These are phyloP conservation scores for Rhagologus leucostigma DNA, from an alignment of 2,113 vertebrate species.

Conservation along the genomic window DNA sequence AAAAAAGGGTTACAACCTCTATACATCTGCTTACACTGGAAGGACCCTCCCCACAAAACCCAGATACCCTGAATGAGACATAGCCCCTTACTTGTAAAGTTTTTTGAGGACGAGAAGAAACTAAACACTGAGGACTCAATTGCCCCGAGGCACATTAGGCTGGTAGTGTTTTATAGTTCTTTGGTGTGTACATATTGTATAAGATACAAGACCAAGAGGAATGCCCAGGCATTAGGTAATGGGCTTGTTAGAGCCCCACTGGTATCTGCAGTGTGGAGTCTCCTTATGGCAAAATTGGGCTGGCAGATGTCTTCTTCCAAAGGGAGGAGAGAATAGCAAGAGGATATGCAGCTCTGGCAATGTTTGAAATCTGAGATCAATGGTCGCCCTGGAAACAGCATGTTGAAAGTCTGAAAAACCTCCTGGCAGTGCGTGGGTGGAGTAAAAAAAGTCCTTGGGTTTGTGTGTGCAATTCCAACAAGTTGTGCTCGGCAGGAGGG, in stretches of 20 bases:
- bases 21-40: background rate
- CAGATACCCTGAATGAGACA: background rate
- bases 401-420: constrained; percentile 7
- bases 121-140: background rate
- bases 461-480: background rate
- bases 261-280: background rate
- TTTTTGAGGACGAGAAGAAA: background rate
- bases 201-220: background rate
- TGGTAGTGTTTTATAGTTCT: background rate
- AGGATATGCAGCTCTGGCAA: background rate
- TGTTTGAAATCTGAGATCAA: constrained; percentile 46
- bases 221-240: background rate
- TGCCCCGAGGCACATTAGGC: background rate
- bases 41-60: background rate
- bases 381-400: constrained; percentile 30
- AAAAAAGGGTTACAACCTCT: background rate
- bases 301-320: background rate
- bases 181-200: rapidly evolving
- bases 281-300: background rate
- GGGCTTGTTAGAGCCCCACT: background rate
- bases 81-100: background rate
- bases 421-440: background rate
- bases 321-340: background rate
- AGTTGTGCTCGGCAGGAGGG: background rate
- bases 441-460: background rate